phyloP scores from a whole-genome alignment of 2,113 vertebrate species.

The Spermophilus dauricus region DNA sequence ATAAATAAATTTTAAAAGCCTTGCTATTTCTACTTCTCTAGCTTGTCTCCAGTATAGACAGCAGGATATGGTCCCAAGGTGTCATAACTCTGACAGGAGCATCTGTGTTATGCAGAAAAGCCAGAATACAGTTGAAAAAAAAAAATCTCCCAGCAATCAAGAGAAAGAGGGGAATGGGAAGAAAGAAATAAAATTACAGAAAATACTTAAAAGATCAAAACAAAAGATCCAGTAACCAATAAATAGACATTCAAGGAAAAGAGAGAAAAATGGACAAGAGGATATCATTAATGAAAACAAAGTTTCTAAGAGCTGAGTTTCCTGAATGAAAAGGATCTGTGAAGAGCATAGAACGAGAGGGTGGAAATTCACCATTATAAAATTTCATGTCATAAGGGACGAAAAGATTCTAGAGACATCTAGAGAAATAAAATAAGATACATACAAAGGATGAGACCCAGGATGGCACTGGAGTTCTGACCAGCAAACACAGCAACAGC shows the following conservation, averaged over 20 bases:
- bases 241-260: not conserved
- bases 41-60: not conserved
- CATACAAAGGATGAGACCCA: not conserved
- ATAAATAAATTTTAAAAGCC: not conserved
- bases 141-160: not conserved
- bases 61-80: not conserved
- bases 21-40: not conserved
- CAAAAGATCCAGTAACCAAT: not conserved
- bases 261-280: not conserved
- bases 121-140: not conserved
- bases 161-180: not conserved
- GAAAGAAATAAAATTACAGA: not conserved
- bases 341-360: not conserved
- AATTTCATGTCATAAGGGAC: not conserved
- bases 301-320: not conserved
- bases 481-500: not conserved
- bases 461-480: not conserved
- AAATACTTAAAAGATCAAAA: conserved; percentile 9
- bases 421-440: conserved; percentile 22
- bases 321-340: not conserved
- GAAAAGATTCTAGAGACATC: conserved; percentile 37
- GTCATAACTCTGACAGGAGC: not conserved
- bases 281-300: not conserved
- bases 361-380: not conserved
- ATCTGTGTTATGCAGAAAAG: not conserved